Base-by-base conservation (phyloP, 1,140 invertebrate species). In the Phocides pigmalion region DNA sequence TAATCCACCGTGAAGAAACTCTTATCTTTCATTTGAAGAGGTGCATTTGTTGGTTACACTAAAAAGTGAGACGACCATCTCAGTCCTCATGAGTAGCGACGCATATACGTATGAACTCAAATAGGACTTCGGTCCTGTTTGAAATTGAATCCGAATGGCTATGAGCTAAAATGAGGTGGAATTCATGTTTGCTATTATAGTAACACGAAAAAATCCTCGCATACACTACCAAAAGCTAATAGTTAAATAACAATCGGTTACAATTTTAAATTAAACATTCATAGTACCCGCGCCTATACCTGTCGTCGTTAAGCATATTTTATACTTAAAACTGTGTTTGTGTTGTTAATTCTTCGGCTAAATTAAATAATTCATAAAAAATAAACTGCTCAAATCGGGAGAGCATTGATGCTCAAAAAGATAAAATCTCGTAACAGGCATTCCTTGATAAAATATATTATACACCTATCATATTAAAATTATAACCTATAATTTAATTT, bases 401-500 rank as follows among this genome's bases (percentile, higher is more conserved):
- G 37, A 54, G 28, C 54, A 47, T 58, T 58, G 53, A 56, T 64
- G 32, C 42, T 54, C 35, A 64, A 61, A 68, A 39, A 66, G 70
- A 75, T 68, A 69, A 82, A 76, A 85, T 87, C 84, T 79, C 56
- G 58, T 59, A 70, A 72, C 70, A 79, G 72, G 75, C 71, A 77
- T 82, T 74, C 71, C 71, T 73, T 70, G 62, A 80, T 80, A 75
- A 87, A 86, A 86, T 89, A 89, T 86, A 82, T 87, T 87, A 87
- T 68, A 76, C 83, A 85, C 78, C 82, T 84, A 89, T 89, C 84
- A 84, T 86, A 90, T 88, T 87, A 88, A 84, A 88, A 89, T 88
- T 87, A 88, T 88, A 90, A 88, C 85, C 86, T 88, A 86, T 90
- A 90, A 89, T 90, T 90, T 88, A 90, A 89, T 89, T 88, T 90